A percentile compares a stretch with the other conserved stretches of the same genome.
phyloP scores from a whole-genome alignment of 2,888 invertebrate genomes.

The Meliscaeva auricollis region DNA sequence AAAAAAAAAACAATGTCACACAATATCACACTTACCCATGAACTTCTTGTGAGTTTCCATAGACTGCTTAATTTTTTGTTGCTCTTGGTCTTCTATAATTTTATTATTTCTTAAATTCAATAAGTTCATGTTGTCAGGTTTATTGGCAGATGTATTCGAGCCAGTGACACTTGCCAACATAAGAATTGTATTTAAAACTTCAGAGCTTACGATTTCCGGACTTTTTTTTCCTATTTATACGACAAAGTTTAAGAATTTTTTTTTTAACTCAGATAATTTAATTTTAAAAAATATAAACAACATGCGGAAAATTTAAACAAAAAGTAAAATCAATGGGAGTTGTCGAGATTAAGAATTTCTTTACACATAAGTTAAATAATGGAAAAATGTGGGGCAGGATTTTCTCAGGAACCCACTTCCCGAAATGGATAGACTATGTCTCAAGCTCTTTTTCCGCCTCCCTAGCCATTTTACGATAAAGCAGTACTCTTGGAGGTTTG shows the following conservation, averaged over 20 bases:
- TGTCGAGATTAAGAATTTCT: too few species aligned
- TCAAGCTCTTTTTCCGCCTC: too few species aligned
- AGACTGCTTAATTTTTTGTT: constrained; percentile 82
- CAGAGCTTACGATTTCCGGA: constrained; percentile 81
- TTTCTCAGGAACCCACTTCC: too few species aligned
- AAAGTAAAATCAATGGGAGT: too few species aligned
- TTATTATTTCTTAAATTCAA: constrained; percentile 83
- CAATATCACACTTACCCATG: constrained; percentile 76
- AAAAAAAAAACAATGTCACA: neutral
- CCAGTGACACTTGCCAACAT: constrained; percentile 83
- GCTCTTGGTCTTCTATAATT: constrained; percentile 82
- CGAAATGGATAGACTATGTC: too few species aligned
- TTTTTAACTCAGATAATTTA: neutral
- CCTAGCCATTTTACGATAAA: too few species aligned
- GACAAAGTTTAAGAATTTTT: constrained; percentile 11
- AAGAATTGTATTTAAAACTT: constrained; percentile 83
- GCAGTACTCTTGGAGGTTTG: too few species aligned
- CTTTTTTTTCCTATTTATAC: constrained; percentile 78
- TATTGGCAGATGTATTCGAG: constrained; percentile 77
- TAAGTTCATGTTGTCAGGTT: constrained; percentile 80
- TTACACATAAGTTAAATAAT: too few species aligned
- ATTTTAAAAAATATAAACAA: neutral
- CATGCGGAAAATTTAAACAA: too few species aligned
- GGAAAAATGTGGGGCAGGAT: too few species aligned
- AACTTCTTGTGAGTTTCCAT: constrained; percentile 82